These are phyloP conservation scores for Taenioides sp. DNA, from an alignment of 2,797 vertebrate species.

Conservation along the genomic window DNA sequence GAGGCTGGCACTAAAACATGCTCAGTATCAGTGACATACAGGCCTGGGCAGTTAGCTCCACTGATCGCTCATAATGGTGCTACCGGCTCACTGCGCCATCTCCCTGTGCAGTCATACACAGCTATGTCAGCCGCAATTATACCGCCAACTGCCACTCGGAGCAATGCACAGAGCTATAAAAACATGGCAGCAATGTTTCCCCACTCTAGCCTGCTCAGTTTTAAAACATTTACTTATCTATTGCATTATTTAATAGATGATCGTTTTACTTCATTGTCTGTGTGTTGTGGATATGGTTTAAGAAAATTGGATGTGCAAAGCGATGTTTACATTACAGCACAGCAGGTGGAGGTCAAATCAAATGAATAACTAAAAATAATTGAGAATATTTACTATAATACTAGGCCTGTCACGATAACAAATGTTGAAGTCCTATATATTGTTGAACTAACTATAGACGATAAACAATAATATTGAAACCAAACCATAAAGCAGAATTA, in stretches of 20 bases:
- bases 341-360: not conserved
- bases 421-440: too few relatives aligned
- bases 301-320: not conserved
- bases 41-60: constrained; percentile 21
- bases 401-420: too few relatives aligned
- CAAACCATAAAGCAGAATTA: too few relatives aligned
- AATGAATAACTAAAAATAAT: not conserved
- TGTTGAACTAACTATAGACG: too few relatives aligned
- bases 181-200: constrained; percentile 13
- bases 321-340: not conserved
- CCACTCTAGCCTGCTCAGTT: not conserved
- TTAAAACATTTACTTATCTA: not conserved
- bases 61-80: constrained; percentile 16
- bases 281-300: not conserved
- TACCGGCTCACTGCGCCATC: constrained; percentile 8
- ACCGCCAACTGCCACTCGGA: constrained; percentile 15
- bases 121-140: constrained; percentile 27
- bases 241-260: not conserved
- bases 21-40: constrained; percentile 24
- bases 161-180: constrained; percentile 14
- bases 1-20: constrained; percentile 15
- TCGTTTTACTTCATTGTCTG: not conserved
- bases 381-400: not conserved
- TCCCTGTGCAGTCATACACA: constrained; percentile 27
- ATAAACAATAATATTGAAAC: too few relatives aligned